Percentiles rank a stretch among this genome's conserved stretches.
These are phyloP conservation scores for Trichosurus vulpecula DNA, from an alignment of 2,797 vertebrate genomes.

Conservation along the genomic window DNA sequence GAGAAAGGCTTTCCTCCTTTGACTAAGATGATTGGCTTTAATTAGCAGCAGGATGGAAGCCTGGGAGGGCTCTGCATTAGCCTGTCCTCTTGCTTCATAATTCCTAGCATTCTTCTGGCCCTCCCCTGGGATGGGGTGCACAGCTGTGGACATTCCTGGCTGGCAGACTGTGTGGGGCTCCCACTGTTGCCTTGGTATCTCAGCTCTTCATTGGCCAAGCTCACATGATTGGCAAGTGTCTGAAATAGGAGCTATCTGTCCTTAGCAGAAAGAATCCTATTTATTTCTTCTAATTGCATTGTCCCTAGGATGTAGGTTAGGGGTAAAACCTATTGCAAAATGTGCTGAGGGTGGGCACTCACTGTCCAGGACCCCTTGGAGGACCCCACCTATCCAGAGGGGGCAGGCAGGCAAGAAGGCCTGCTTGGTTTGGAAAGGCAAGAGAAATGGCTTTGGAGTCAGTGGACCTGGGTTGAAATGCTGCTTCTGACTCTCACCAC, in stretches of 20 bases:
- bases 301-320: not conserved
- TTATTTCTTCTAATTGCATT: not conserved
- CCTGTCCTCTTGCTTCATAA: not conserved
- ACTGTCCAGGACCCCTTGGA: not conserved
- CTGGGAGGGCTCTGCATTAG: not conserved
- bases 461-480: not conserved
- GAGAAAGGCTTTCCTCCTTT: not conserved
- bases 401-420: not conserved
- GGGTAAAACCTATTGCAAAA: not conserved
- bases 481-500: not conserved
- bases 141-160: not conserved
- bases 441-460: not conserved
- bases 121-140: not conserved
- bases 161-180: accelerated
- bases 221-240: not conserved
- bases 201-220: not conserved
- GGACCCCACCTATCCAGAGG: not conserved
- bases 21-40: not conserved
- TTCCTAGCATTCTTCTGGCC: not conserved
- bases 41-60: not conserved
- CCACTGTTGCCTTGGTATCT: not conserved
- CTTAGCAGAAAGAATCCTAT: not conserved
- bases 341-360: not conserved
- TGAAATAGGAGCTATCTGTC: not conserved
- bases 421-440: not conserved